Percentiles rank a stretch among this genome's conserved stretches.
These are phyloP conservation scores for Ascaphus truei DNA, from an alignment of 2,113 vertebrate genomes.

Conservation along the genomic window DNA sequence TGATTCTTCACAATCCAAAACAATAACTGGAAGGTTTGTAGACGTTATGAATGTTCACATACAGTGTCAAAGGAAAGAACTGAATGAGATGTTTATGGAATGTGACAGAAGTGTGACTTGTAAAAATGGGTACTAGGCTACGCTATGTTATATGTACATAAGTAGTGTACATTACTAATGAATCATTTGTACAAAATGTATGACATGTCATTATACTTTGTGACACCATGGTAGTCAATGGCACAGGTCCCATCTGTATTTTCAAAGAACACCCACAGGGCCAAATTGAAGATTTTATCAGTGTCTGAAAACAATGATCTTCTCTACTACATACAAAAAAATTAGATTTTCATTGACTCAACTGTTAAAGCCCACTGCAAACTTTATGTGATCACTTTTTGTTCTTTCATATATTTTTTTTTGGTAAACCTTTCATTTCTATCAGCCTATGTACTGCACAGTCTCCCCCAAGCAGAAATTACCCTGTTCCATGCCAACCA, in stretches of 20 bases:
- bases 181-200: neutral
- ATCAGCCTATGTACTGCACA: neutral
- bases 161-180: constrained; percentile 5
- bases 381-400: neutral
- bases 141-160: neutral
- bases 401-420: neutral
- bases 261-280: constrained; percentile 2
- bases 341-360: neutral
- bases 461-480: constrained; percentile 13
- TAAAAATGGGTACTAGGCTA: constrained; percentile 8
- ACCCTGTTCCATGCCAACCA: constrained; percentile 8
- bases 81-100: constrained; percentile 8
- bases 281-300: constrained; percentile 1
- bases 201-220: neutral
- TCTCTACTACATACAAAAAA: too few relatives aligned
- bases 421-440: neutral
- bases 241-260: constrained; percentile 21
- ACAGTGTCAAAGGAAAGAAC: constrained; percentile 1
- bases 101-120: constrained; percentile 1
- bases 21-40: neutral
- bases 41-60: neutral
- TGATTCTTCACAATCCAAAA: neutral
- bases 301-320: neutral
- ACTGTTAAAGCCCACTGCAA: neutral
- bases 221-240: constrained; percentile 3